A percentile compares a stretch with the other conserved stretches of the same genome.
These are phyloP conservation scores for Nannoperca obscura DNA, from an alignment of 2,797 vertebrate species.

Conservation along the genomic window DNA sequence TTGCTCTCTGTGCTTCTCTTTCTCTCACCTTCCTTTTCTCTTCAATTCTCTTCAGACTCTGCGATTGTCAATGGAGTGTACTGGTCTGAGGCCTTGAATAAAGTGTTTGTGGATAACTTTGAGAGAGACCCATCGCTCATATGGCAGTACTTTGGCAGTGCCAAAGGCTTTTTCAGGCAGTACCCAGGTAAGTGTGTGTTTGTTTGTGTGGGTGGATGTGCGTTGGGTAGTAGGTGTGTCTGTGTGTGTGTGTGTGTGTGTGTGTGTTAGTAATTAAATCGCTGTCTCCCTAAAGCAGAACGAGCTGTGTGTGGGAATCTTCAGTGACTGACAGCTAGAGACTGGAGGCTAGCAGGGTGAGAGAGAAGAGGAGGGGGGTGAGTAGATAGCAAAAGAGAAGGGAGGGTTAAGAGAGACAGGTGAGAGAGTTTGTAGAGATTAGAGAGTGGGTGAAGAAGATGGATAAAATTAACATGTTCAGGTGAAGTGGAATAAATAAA, in stretches of 20 bases:
- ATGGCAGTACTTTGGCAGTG: constrained; percentile 96
- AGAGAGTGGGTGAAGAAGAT: constrained; percentile 35
- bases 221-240: constrained; percentile 10
- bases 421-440: constrained; percentile 24
- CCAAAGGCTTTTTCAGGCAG: constrained; percentile 96
- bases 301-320: constrained; percentile 31
- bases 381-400: constrained; percentile 6
- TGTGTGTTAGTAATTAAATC: constrained; percentile 58
- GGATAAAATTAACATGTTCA: constrained; percentile 33
- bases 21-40: constrained; percentile 9
- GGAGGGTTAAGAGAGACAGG: constrained; percentile 2
- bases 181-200: constrained; percentile 90
- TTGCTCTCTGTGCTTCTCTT: not conserved
- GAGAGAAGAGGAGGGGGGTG: not conserved
- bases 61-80: constrained; percentile 95
- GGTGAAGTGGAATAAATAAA: constrained; percentile 27
- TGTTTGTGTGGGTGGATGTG: constrained; percentile 17
- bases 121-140: constrained; percentile 95
- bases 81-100: constrained; percentile 96
- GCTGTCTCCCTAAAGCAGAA: constrained; percentile 44
- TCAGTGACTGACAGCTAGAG: constrained; percentile 50
- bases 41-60: constrained; percentile 84
- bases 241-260: constrained; percentile 27
- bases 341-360: constrained; percentile 35
- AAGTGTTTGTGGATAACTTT: constrained; percentile 97